Evolutionary conservation across 1,140 invertebrate genomes (phyloP), one percentile per base, ranked within the genome.

Genomic region (Trinorchestia longiramus): DNA sequence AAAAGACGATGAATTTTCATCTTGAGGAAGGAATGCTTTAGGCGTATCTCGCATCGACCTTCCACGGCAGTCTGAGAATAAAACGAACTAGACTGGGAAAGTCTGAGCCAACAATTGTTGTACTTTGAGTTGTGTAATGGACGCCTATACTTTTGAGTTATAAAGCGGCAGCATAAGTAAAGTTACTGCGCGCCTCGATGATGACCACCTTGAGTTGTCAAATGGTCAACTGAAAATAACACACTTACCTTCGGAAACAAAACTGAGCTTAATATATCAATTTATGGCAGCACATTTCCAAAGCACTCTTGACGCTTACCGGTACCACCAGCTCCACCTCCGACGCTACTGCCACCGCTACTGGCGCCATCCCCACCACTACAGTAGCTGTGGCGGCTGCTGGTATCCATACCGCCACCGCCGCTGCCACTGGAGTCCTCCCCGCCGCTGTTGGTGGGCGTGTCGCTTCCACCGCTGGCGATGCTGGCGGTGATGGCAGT

Each of bases 231-330:
- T n/a, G n/a, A n/a, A n/a, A n/a, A n/a, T n/a, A n/a, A 53, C 8
- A 53, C 47, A 53, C 19, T 53, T 53, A 19, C 47, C 19, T 77
- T 77, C 62, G 28, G 36, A 77, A 28, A 77, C 15, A 28, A 19
- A 19, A 3, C 15, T 77, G 11, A 77, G 11, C 62, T 23, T 23
- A 36, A 23, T 77, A 77, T 36, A 23, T 1, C 62, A 77, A 23
- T 28, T 53, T 53, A 6, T 19, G 47, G 28, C 28, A 11, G 62
- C 99, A 99, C 97, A 99, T 99, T 97, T 99, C 99, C 92, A 98
- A 97, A 87, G 98, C 98, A 28, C 99, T 97, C 44, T 98, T 98
- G 28, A 36, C 8, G 28, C 19, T 53, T 36, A 45, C 43, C 92
- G 8, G 62, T 77, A 77, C 92, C 43, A 40, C 44, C 43, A 36